Base-by-base conservation (phyloP, 2,888 invertebrate species). In the Orthosia cruda region DNA sequence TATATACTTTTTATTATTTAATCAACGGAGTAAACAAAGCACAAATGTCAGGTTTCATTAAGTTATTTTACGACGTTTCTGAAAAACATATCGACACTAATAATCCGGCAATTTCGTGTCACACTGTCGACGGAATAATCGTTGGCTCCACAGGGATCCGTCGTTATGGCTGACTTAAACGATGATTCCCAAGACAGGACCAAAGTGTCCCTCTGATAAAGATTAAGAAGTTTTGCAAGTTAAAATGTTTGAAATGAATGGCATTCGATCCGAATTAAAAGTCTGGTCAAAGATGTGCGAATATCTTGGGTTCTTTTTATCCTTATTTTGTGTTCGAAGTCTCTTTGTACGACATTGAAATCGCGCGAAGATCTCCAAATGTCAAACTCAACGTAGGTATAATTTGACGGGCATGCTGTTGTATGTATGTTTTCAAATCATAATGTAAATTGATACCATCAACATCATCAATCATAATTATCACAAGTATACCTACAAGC, bases 21-120 rank as follows among this genome's bases (percentile, higher is more conserved):
- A 77, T 75, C 73, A 83, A 77, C 63, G 50, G 32, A 67, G 63
- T 74, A 73, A 87, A 81, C 71, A 81, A 81, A 69, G 13, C 63
- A 50, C 61, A 65, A 80, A 74, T 82, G 87, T 84, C 84, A 80
- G 58, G 26, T 71, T 83, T 83, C 75, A 80, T 84, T 77, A 62
- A 61, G 68, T 79, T 77, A 74, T 67, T 87, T 79, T 74, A 83
- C 73, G 88, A 83, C 55, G 32, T 68, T 65, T 50, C 64, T 50
- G 76, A 79, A 81, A 79, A 80, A 72, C 76, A 70, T 66, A 54
- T 68, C 40, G 49, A 16, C 59, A 68, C 62, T 61, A 74, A 69
- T 71, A 63, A 81, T 61, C 57, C 54, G 65, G 71, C 71, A 58
- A 64, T 61, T 49, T 66, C 32, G 45, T 61, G 50, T 68, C 57